Base-by-base conservation (phyloP, 2,888 invertebrate genomes). In the Ganaspis brasiliensis region DNA sequence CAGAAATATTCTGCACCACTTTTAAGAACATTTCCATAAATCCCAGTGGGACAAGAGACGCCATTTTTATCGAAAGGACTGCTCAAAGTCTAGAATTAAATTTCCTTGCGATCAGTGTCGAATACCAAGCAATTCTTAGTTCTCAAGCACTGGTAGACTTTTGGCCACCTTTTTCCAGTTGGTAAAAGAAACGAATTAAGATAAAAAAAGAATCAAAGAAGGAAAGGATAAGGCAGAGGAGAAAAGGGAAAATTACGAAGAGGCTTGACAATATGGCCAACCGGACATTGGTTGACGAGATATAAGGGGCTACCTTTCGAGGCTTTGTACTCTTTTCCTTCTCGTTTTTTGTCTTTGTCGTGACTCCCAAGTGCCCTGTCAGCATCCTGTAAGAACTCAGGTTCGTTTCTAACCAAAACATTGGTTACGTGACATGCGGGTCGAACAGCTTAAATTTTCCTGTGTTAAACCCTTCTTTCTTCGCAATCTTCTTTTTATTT, bases 31-130 rank as follows among this genome's bases (percentile, higher is more conserved):
- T 37, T 21, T 19, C 16, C 10, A 6, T 19, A 40, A 61, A 61
- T 19, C 12, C 37, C 37, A 61, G 9, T 16, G 19, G 61, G 4
- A 9, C 19, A 61, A 10, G 35, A 35, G 35, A 8, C 57, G 16
- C 0, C 52, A 26, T 16, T 5, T 49, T 9, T n/a, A 9, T 26
- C 3, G 10, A 61, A 35, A 35, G 35, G 2, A 31, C 8, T 35
- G 12, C 6, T 16, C 78, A 79, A 85, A 85, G 85, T 84, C 84
- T 83, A 86, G 87, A 87, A 90, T 89, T 89, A 88, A 90, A 89
- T 89, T 90, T 88, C 79, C 76, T n/a, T 77, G 79, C 76, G 80
- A 81, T 84, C 81, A 82, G 81, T 74, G 74, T 81, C 78, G 89
- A 89, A 90, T 90, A 88, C 85, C 83, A 87, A 89, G 81, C 82